phyloP scores from a whole-genome alignment of 2,113 vertebrate species.

The Triplophysa dalaica region DNA sequence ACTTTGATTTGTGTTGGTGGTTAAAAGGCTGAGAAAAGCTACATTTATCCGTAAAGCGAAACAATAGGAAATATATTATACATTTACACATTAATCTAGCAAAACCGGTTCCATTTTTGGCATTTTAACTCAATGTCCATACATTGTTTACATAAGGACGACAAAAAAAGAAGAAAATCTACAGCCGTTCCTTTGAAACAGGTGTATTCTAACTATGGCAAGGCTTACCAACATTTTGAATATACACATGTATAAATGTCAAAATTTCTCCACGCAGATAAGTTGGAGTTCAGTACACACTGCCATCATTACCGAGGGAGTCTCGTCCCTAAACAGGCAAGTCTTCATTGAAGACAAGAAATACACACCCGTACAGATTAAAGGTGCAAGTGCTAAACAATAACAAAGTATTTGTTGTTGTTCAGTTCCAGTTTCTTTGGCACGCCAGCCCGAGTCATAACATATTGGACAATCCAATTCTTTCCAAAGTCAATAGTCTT shows the following conservation, averaged over 20 bases:
- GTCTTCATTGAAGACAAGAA: constrained; percentile 97
- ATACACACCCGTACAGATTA: constrained; percentile 59
- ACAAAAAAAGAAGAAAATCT: constrained; percentile 69
- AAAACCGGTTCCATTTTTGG: constrained; percentile 74
- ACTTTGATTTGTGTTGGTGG: constrained; percentile 56
- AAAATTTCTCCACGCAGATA: constrained; percentile 81
- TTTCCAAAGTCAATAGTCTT: constrained; percentile 50
- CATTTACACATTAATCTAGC: constrained; percentile 64
- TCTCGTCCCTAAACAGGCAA: constrained; percentile 64
- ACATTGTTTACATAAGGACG: constrained; percentile 64
- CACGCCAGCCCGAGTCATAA: constrained; percentile 62
- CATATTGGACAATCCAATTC: constrained; percentile 36
- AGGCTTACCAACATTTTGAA: constrained; percentile 60
- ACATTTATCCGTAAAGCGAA: constrained; percentile 66
- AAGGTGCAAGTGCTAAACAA: constrained; percentile 64
- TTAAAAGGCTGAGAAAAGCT: constrained; percentile 61
- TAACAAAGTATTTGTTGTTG: constrained; percentile 51
- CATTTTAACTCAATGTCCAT: constrained; percentile 69
- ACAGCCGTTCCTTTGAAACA: constrained; percentile 67
- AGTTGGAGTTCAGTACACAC: constrained; percentile 71
- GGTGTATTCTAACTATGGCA: constrained; percentile 64
- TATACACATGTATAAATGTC: constrained; percentile 74
- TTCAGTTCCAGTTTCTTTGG: constrained; percentile 72
- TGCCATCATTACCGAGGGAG: constrained; percentile 65
- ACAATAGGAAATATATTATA: constrained; percentile 72